Evolutionary conservation across 2,797 vertebrate species (phyloP).

Genomic region (Alosa sapidissima): DNA sequence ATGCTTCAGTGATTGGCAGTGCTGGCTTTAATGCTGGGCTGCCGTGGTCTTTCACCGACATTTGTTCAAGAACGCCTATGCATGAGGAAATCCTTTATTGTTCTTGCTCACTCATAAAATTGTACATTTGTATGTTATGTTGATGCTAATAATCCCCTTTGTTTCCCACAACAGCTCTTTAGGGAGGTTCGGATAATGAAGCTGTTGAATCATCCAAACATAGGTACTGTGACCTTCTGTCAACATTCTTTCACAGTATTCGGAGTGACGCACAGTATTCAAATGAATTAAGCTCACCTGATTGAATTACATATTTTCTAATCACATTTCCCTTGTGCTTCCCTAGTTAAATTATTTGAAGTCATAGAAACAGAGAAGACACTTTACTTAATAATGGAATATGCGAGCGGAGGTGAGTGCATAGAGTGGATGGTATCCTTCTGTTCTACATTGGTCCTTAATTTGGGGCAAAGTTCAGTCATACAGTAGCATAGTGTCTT

Average conservation of each 20-base stretch:
- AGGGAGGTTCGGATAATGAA: slow-evolving; percentile 95
- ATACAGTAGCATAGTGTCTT: background rate
- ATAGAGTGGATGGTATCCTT: background rate
- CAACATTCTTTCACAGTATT: background rate
- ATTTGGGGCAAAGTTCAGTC: too few relatives aligned
- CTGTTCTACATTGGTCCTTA: too few relatives aligned
- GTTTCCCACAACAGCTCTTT: slow-evolving; percentile 75
- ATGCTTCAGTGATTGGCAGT: too few relatives aligned
- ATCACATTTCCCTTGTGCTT: background rate
- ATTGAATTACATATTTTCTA: background rate
- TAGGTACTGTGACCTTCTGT: slow-evolving; percentile 73
- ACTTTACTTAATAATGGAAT: slow-evolving; percentile 87
- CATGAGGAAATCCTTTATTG: too few relatives aligned
- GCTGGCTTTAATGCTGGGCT: too few relatives aligned
- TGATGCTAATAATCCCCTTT: background rate
- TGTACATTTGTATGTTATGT: background rate
- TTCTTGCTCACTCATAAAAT: background rate
- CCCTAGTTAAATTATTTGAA: slow-evolving; percentile 85
- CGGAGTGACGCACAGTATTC: background rate
- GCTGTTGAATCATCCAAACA: slow-evolving; percentile 92
- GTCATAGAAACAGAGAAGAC: slow-evolving; percentile 90
- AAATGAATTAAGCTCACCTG: background rate
- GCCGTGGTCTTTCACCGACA: too few relatives aligned
- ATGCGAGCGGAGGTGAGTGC: slow-evolving; percentile 85
- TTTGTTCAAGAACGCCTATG: too few relatives aligned